These are phyloP conservation scores for Heptranchias perlo DNA, from an alignment of 2,113 vertebrate genomes.

Conservation along the genomic window DNA sequence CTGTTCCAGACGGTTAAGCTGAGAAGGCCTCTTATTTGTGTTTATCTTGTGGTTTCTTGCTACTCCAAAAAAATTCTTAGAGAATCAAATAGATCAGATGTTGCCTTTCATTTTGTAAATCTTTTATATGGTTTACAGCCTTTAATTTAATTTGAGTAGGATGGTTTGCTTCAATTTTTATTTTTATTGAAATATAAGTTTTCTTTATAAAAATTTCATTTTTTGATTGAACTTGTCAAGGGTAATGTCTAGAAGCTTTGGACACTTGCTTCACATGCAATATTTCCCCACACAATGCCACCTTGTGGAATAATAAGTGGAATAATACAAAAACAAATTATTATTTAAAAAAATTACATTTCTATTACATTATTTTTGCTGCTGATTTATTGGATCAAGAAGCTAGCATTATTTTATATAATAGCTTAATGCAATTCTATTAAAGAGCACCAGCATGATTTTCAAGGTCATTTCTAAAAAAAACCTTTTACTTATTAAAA, in stretches of 20 bases:
- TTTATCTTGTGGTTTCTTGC: neutral
- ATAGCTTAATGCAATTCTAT: no score
- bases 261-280: neutral
- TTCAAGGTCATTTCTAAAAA: neutral
- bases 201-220: neutral
- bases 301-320: conserved; percentile 10
- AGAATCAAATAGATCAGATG: neutral
- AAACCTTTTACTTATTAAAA: neutral
- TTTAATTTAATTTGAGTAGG: neutral
- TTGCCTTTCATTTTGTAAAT: neutral
- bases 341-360: neutral
- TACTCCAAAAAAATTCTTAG: neutral
- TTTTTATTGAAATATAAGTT: neutral
- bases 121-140: neutral
- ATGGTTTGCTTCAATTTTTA: neutral
- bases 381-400: neutral
- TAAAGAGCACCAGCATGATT: neutral
- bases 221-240: neutral
- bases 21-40: neutral
- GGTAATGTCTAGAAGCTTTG: neutral
- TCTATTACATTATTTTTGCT: neutral
- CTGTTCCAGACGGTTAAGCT: neutral
- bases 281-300: conserved; percentile 21
- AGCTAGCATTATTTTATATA: neutral
- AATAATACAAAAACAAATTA: neutral